Percentiles rank a stretch among this genome's conserved stretches.
These are phyloP conservation scores for Xyrauchen texanus DNA, from an alignment of 2,113 vertebrate genomes.

Conservation along the genomic window DNA sequence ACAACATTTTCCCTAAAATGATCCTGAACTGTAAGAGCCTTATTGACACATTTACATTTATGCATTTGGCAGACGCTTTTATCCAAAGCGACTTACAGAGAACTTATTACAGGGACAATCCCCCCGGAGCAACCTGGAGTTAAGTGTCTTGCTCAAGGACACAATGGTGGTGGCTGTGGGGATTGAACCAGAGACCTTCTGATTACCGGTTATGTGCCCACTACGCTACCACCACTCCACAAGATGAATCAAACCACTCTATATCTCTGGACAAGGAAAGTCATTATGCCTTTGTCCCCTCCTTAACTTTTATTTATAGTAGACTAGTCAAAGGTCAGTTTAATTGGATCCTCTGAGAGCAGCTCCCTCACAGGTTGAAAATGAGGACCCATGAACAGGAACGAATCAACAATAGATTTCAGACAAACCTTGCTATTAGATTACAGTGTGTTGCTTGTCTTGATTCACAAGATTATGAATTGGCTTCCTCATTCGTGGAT, in stretches of 20 bases:
- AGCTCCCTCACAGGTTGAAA: not conserved
- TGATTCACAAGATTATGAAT: conserved; percentile 8
- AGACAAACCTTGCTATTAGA: conserved; percentile 12
- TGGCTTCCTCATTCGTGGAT: not conserved
- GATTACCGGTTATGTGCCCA: too few species aligned
- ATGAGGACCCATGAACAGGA: not conserved
- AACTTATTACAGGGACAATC: too few species aligned
- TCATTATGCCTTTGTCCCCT: not conserved
- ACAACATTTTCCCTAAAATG: not conserved
- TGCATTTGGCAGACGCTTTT: too few species aligned
- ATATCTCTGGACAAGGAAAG: not conserved
- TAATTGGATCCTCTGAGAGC: conserved; percentile 55
- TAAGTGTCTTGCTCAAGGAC: too few species aligned
- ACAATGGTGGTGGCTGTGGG: too few species aligned
- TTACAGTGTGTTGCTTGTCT: not conserved
- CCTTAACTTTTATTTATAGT: not conserved
- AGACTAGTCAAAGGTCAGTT: conserved; percentile 37
- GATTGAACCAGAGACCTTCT: too few species aligned
- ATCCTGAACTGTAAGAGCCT: not conserved
- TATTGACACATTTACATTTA: too few species aligned
- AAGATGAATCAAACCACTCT: not conserved
- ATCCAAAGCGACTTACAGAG: too few species aligned
- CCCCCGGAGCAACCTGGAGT: too few species aligned
- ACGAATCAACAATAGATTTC: not conserved
- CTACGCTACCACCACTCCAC: too few species aligned